phyloP scores from a whole-genome alignment of 2,888 invertebrate genomes.

The Rhingia campestris region DNA sequence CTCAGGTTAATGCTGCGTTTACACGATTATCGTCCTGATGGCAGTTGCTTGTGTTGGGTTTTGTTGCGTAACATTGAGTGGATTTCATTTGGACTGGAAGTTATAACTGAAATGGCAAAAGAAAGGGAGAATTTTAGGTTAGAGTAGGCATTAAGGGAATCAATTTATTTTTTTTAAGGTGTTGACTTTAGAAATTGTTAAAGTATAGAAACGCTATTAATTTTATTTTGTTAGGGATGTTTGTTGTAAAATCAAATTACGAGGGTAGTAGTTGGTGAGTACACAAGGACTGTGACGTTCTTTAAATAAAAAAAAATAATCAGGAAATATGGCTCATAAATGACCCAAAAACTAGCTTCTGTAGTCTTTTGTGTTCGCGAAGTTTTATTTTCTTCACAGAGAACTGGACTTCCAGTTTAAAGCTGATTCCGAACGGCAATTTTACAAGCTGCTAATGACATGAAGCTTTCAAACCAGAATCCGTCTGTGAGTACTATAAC shows the following conservation, averaged over 20 bases:
- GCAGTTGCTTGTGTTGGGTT: slow-evolving; percentile 30
- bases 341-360: too few species aligned
- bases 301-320: too few species aligned
- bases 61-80: slow-evolving; percentile 29
- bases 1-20: slow-evolving; percentile 75
- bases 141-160: slow-evolving; percentile 26
- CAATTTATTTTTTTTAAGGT: slow-evolving; percentile 8
- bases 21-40: slow-evolving; percentile 79
- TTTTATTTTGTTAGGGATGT: background rate
- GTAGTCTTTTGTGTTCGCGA: too few species aligned
- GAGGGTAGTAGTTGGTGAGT: background rate
- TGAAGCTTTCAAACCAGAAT: too few species aligned
- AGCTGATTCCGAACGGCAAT: too few species aligned
- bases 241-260: background rate
- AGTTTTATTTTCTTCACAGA: too few species aligned
- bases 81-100: slow-evolving; percentile 51
- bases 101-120: slow-evolving; percentile 40
- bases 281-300: too few species aligned
- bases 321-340: too few species aligned
- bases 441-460: too few species aligned
- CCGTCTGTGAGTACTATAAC: too few species aligned
- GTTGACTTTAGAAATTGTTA: background rate
- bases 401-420: too few species aligned
- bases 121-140: background rate
- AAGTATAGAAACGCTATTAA: background rate